Conservation (phyloP, 2,797 vertebrate species). For the Kryptopterus vitreolus region DNA sequence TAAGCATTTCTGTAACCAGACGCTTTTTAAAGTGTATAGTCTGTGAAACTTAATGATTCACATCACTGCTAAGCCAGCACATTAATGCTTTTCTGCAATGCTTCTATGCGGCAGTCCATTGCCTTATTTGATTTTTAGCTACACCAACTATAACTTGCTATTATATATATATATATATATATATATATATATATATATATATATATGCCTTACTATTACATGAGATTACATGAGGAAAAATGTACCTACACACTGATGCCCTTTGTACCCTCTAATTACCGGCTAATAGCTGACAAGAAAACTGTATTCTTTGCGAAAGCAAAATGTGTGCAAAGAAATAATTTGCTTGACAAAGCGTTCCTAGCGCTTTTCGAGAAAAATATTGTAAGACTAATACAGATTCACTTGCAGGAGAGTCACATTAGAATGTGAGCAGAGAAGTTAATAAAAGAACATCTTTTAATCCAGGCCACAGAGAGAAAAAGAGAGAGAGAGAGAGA, state of each 20-base stretch:
- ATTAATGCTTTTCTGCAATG: not conserved
- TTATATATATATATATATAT: too few relatives aligned
- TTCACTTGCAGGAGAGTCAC: not conserved
- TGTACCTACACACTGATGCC: not conserved
- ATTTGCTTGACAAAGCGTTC: not conserved
- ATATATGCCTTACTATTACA: too few relatives aligned
- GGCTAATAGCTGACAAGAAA: not conserved
- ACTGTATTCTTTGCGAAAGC: not conserved
- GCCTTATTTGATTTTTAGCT: not conserved
- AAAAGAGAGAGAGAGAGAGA: too few relatives aligned
- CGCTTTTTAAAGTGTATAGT: not conserved
- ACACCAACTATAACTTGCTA: too few relatives aligned
- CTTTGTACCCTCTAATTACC: not conserved
- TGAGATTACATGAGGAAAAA: too few relatives aligned
- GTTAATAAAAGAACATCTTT: constrained; percentile 45
- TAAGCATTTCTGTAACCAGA: not conserved
- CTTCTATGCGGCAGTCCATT: not conserved
- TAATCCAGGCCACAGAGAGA: constrained; percentile 48
- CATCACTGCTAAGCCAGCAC: not conserved
- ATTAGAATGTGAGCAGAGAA: constrained; percentile 22
- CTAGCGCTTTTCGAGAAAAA: not conserved
- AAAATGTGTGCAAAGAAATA: not conserved
- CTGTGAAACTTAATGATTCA: not conserved
- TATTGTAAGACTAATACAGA: not conserved
- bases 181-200: too few relatives aligned